These are phyloP conservation scores for Tribolium madens DNA, from an alignment of 1,140 invertebrate genomes.

Conservation along the genomic window DNA sequence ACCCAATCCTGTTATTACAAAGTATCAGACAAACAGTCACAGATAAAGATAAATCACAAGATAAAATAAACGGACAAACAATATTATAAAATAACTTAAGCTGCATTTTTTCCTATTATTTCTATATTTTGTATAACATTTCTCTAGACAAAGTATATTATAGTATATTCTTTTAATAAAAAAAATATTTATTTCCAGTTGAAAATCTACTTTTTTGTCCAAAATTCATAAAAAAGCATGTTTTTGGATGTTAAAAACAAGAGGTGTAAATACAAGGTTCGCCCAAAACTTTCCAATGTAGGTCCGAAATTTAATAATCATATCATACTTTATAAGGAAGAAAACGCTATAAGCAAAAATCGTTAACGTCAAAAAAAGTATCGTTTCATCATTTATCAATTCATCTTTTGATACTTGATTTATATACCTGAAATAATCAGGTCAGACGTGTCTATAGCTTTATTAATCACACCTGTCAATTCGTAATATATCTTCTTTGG, in stretches of 20 bases:
- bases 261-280: neutral
- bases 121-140: too few species aligned
- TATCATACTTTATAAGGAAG: neutral
- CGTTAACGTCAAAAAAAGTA: neutral
- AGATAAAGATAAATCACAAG: too few species aligned
- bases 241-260: neutral
- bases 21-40: too few species aligned
- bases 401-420: neutral
- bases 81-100: too few species aligned
- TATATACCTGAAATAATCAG: neutral
- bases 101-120: too few species aligned
- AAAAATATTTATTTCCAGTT: too few species aligned
- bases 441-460: neutral
- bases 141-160: too few species aligned
- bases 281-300: neutral
- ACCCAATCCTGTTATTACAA: too few species aligned
- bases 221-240: neutral
- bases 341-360: neutral
- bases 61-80: too few species aligned
- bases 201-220: too few species aligned
- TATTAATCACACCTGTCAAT: neutral
- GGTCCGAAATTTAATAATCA: neutral
- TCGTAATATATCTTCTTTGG: neutral
- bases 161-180: too few species aligned
- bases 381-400: neutral